Base-by-base conservation (phyloP, 2,113 vertebrate species). In the Crocuta crocuta region DNA sequence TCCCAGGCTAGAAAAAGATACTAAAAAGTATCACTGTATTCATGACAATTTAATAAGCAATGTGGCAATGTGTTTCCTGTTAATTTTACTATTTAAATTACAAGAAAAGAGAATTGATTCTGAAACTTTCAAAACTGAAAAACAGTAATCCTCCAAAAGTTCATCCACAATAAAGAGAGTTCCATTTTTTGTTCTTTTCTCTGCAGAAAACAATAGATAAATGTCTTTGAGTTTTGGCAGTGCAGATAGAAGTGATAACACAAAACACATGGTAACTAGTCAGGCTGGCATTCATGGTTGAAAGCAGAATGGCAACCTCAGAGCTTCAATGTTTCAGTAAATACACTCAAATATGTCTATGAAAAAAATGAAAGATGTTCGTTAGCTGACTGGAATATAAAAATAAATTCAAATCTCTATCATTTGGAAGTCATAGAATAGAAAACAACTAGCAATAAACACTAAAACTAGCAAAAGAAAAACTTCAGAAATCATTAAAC, bases 361-460 rank as follows among this genome's bases (percentile, higher is more conserved):
- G 0, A 61, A 79, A 50, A 86, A 93, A 8, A 83, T 94, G 63
- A 96, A 94, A 92, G 35, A 94, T 61, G 21, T 33, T 92, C 89
- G 70, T 81, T 70, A 74, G 12, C 79, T 35, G 23, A 31, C 7
- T 70, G 43, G 19, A 61, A 97, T 97, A 90, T 55, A 4, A 82
- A 97, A 95, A 84, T 39, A 31, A 96, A 94, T 85, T 89, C 92
- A 71, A 95, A 92, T 93, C n/a, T 65, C 33, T 92, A n/a, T 61
- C 43, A 92, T 35, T 93, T 13, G n/a, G 13, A 94, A 78, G 17
- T 55, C 24, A 68, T 35, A 73, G 43, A 61, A 89, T 74, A 53
- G 53, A 63, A 87, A 91, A 97, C 3, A 93, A 88, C 19, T 45
- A 80, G 55, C 31, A 86, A 5, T 92, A 94, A 97, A 81, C 63